Evolutionary conservation across 2,888 invertebrate genomes (phyloP).

Genomic region (Ctena decussata): DNA sequence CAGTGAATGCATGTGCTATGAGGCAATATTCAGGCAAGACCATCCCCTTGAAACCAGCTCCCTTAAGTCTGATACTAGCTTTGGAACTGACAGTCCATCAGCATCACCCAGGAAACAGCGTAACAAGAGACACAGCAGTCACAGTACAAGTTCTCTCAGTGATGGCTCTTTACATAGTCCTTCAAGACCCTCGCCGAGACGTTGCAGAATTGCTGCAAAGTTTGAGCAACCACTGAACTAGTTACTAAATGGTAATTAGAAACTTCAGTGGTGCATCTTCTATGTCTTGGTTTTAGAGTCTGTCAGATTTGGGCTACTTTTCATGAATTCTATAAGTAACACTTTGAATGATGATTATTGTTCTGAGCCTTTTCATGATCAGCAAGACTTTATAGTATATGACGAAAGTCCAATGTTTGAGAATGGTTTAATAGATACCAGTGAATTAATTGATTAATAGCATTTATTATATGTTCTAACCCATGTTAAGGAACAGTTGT

Average conservation of each 20-base stretch:
- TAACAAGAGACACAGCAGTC: constrained; percentile 16
- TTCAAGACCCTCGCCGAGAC: constrained; percentile 63
- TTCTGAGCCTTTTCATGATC: no score
- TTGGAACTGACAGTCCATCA: constrained; percentile 58
- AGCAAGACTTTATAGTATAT: no score
- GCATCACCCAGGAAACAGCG: constrained; percentile 65
- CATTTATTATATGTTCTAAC: no score
- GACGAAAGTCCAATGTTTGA: no score
- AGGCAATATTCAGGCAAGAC: constrained; percentile 71
- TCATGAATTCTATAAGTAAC: no score
- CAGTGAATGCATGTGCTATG: constrained; percentile 69
- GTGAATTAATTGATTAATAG: no score
- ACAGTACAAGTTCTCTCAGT: constrained; percentile 61
- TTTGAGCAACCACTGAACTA: constrained; percentile 72
- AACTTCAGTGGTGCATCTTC: no score
- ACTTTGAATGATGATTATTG: no score
- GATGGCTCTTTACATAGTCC: constrained; percentile 60
- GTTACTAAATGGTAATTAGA: neutral
- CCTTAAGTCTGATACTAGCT: constrained; percentile 72
- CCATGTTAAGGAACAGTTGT: no score
- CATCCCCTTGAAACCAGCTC: constrained; percentile 81
- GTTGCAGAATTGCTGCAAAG: constrained; percentile 78
- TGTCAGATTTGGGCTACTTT: no score
- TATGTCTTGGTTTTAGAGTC: no score
- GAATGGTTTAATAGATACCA: no score